phyloP scores from a whole-genome alignment of 2,888 invertebrate genomes.

The Mechanitis messenoides region DNA sequence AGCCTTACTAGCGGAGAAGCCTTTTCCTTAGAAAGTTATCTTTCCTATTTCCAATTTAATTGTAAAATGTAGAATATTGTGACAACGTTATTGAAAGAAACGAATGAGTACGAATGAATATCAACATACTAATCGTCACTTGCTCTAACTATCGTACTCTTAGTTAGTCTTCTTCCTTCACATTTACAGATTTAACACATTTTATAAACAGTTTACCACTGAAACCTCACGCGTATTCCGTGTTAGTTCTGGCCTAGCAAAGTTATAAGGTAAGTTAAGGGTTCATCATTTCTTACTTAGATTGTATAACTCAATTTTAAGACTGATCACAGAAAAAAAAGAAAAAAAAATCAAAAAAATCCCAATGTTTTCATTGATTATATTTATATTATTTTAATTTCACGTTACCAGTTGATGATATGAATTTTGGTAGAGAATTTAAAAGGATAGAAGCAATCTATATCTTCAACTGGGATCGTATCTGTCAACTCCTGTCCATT shows the following conservation, averaged over 20 bases:
- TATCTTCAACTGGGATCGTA: slow-evolving; percentile 42
- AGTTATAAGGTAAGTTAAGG: slow-evolving; percentile 61
- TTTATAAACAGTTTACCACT: slow-evolving; percentile 39
- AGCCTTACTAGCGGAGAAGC: slow-evolving; percentile 70
- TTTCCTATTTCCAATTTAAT: slow-evolving; percentile 40
- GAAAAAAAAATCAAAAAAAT: slow-evolving; percentile 43
- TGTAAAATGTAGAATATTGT: slow-evolving; percentile 38
- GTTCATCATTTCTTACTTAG: slow-evolving; percentile 73
- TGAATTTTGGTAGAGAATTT: slow-evolving; percentile 42
- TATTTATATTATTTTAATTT: slow-evolving; percentile 37
- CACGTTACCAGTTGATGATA: slow-evolving; percentile 40
- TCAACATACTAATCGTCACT: slow-evolving; percentile 43
- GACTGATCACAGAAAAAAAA: slow-evolving; percentile 72
- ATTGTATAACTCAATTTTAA: slow-evolving; percentile 77
- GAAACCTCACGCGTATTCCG: slow-evolving; percentile 42
- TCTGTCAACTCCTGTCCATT: slow-evolving; percentile 64
- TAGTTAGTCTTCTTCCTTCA: slow-evolving; percentile 10
- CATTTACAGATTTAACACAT: slow-evolving; percentile 23
- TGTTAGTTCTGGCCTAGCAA: slow-evolving; percentile 69
- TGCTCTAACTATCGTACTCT: slow-evolving; percentile 42
- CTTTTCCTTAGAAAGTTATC: slow-evolving; percentile 70
- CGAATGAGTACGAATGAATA: slow-evolving; percentile 24
- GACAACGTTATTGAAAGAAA: slow-evolving; percentile 36
- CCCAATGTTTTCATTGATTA: slow-evolving; percentile 53
- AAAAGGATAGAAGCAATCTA: slow-evolving; percentile 46